phyloP scores from a whole-genome alignment of 2,113 vertebrate genomes.

The Tylochromis polylepis region DNA sequence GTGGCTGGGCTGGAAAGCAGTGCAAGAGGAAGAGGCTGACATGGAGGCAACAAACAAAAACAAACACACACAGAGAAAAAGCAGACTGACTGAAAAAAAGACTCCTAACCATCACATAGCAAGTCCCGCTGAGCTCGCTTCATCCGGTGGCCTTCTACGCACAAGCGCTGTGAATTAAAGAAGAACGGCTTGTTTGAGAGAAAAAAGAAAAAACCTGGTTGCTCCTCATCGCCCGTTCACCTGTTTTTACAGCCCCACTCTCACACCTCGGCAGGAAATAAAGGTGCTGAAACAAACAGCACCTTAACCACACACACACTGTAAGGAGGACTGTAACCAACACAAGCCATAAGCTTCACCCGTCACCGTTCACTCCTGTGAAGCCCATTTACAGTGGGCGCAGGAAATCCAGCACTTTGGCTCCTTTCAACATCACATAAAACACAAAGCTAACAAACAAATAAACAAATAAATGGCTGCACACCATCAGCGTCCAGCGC shows the following conservation, averaged over 20 bases:
- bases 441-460: background rate
- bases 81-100: background rate
- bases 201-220: background rate
- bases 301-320: background rate
- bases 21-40: background rate
- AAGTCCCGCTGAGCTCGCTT: background rate
- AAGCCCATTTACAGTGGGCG: background rate
- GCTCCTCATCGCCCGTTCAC: background rate
- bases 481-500: background rate
- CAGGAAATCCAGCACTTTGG: background rate
- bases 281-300: background rate
- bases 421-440: background rate
- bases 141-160: background rate
- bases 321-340: background rate
- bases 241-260: background rate
- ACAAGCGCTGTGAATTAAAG: rapidly evolving
- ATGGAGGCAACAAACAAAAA: background rate
- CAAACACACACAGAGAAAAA: background rate
- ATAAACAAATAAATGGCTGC: background rate
- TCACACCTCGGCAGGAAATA: background rate
- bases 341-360: background rate
- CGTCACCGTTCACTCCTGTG: background rate
- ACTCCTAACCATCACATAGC: background rate
- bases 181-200: background rate
- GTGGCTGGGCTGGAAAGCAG: background rate